Evolutionary conservation across 2,888 invertebrate species (phyloP).

Genomic region (Pachydiplax longipennis): DNA sequence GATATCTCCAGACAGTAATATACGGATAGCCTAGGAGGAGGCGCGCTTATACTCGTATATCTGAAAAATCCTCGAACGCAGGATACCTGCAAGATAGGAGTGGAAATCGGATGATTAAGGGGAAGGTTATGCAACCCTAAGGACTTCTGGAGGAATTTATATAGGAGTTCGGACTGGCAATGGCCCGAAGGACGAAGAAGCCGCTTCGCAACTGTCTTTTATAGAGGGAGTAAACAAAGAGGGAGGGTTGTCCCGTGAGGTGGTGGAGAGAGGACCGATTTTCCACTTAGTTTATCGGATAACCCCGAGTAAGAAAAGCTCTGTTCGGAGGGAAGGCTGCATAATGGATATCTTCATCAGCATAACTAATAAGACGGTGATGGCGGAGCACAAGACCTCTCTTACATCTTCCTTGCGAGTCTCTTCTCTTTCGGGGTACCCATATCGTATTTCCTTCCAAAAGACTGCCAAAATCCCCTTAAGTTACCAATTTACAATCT

Average conservation of each 20-base stretch:
- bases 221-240: neutral
- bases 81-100: neutral
- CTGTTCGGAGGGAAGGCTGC: neutral
- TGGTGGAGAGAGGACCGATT: neutral
- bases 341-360: conserved; percentile 14
- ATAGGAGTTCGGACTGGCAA: neutral
- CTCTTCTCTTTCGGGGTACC: neutral
- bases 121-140: neutral
- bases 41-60: neutral
- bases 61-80: neutral
- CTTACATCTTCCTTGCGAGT: neutral
- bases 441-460: neutral
- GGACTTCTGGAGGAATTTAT: neutral
- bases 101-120: neutral
- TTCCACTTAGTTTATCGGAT: conserved; percentile 30
- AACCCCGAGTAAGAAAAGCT: neutral
- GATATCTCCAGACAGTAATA: neutral
- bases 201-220: neutral
- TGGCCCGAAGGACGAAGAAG: neutral
- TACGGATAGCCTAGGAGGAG: neutral
- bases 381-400: neutral
- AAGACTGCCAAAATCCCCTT: neutral
- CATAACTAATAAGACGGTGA: conserved; percentile 8
- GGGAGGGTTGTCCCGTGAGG: conserved; percentile 3
- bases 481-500: neutral